phyloP scores from a whole-genome alignment of 2,888 invertebrate genomes.

The Dascillus cervinus region DNA sequence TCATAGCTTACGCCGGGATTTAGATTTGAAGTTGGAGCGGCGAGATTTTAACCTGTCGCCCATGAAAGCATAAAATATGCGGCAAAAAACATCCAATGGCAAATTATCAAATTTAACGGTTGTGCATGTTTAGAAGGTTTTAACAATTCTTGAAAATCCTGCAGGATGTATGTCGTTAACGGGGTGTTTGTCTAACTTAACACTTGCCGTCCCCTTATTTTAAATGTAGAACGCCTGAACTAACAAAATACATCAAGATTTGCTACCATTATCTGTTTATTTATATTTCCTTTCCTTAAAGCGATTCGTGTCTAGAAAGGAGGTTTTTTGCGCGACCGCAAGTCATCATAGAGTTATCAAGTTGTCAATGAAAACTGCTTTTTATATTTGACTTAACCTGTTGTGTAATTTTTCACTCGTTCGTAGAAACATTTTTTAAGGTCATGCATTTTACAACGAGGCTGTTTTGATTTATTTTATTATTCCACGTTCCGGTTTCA shows the following conservation, averaged over 20 bases:
- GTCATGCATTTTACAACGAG: too few relatives aligned
- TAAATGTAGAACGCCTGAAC: slow-evolving; percentile 26
- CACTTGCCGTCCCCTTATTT: slow-evolving; percentile 17
- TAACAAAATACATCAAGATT: slow-evolving; percentile 29
- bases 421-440: too few relatives aligned
- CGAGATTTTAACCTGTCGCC: slow-evolving; percentile 19
- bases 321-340: too few relatives aligned
- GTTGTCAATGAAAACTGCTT: too few relatives aligned
- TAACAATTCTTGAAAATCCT: slow-evolving; percentile 11
- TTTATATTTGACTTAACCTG: too few relatives aligned
- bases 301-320: too few relatives aligned
- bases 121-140: slow-evolving; percentile 2
- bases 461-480: too few relatives aligned
- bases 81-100: slow-evolving; percentile 2
- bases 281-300: too few relatives aligned
- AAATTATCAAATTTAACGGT: slow-evolving; percentile 6
- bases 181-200: slow-evolving; percentile 16
- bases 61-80: slow-evolving; percentile 14
- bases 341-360: too few relatives aligned
- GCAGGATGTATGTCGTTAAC: slow-evolving; percentile 11
- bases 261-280: too few relatives aligned
- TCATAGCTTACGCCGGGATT: slow-evolving; percentile 25
- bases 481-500: too few relatives aligned
- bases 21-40: slow-evolving; percentile 16
- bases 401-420: too few relatives aligned